Evolutionary conservation across 2,113 vertebrate species (phyloP), one percentile per base, ranked within the genome.

Genomic region (Xiphias gladius): DNA sequence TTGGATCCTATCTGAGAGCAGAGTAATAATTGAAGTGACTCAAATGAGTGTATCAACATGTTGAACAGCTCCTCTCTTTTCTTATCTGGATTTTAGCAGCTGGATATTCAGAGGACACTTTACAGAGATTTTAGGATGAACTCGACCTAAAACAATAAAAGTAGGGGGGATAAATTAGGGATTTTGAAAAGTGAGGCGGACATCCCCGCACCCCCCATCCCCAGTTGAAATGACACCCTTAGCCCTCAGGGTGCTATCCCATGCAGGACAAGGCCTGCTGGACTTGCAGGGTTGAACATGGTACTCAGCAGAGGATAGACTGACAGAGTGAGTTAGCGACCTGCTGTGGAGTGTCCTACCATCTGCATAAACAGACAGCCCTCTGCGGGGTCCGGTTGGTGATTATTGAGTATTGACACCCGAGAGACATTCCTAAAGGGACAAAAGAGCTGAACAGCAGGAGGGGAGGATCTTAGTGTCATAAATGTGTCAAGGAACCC

Each of bases 361-460:
- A 96, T 96, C 95, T 96, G 95, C 88, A 93, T 88, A 92, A 93
- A 92, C 91, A 94, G 92, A 94, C 93, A 93, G 85, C 87, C 90
- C 93, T 94, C 85, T 91, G 81, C 81, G 86, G 89, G 89, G 86
- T 81, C 73, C 68, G 61, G 69, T 63, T 84, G 58, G 24, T 65
- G 93, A 95, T 96, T 95, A 96, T 93, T 95, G 95, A 95, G 95
- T 96, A 96, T 96, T 96, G 96, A 94, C 94, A 88, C 91, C 88
- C 90, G 46, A 59, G 39, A 39, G 65, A 81, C 73, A 72, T 88
- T 90, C 80, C 80, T 82, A 46, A 37, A 32, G 79, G 86, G 68
- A 88, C 80, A 77, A 83, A 82, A 52, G 64, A 72, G 57, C 54
- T 39, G 52, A 61, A 39, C 81, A 88, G 82, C 22, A 30, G 57